phyloP scores from a whole-genome alignment of 2,888 invertebrate genomes.

The Leucophora obtusa region DNA sequence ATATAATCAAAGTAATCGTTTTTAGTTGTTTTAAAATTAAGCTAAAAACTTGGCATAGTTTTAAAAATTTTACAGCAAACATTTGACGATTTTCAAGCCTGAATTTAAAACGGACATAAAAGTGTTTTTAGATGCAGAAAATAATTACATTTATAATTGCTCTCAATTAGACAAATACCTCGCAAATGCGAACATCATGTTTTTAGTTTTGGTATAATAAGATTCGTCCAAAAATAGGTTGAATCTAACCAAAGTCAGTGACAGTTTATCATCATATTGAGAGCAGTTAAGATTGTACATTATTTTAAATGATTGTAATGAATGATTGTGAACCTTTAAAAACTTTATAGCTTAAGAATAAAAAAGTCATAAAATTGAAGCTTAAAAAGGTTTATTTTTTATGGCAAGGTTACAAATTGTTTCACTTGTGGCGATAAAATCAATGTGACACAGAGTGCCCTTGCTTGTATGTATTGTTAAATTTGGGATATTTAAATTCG shows the following conservation, averaged over 20 bases:
- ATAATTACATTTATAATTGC: no score
- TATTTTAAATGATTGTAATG: no score
- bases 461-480: conserved; percentile 58
- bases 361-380: conserved; percentile 11
- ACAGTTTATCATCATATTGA: no score
- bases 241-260: no score
- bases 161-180: conserved; percentile 63
- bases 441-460: conserved; percentile 64
- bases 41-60: conserved; percentile 64
- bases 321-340: no score
- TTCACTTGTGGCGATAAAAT: conserved; percentile 33
- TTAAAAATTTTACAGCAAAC: conserved; percentile 65
- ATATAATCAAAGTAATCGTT: conserved; percentile 61
- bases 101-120: conserved; percentile 51
- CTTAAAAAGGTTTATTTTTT: conserved; percentile 26
- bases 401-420: conserved; percentile 52
- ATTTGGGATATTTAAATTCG: conserved; percentile 62
- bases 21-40: conserved; percentile 1
- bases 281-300: no score
- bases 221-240: no score
- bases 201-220: no score
- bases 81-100: conserved; percentile 67
- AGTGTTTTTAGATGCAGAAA: conserved; percentile 56
- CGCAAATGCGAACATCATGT: conserved; percentile 64
- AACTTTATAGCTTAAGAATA: conserved; percentile 2